A percentile compares a stretch with the other conserved stretches of the same genome.
Evolutionary conservation across 2,888 invertebrate genomes (phyloP).

Genomic region (Cabera pusaria): DNA sequence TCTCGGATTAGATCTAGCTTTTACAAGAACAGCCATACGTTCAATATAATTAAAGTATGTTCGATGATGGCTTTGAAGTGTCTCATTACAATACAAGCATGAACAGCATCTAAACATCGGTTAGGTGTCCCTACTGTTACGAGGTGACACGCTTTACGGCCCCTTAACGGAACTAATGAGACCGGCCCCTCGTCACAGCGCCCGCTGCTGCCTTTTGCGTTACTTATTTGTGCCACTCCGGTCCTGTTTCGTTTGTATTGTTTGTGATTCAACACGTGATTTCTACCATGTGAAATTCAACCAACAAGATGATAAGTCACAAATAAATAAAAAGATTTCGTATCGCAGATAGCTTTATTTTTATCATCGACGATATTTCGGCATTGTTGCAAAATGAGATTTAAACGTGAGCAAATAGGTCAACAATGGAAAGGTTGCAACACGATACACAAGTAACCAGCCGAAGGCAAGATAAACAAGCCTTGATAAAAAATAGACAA

Average conservation of each 20-base stretch:
- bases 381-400: constrained; percentile 21
- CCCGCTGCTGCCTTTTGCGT: constrained; percentile 46
- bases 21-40: too few relatives aligned
- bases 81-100: constrained; percentile 17
- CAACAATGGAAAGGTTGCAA: constrained; percentile 28
- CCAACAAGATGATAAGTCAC: neutral
- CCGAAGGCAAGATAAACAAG: constrained; percentile 30
- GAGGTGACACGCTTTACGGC: constrained; percentile 54
- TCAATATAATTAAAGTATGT: constrained; percentile 1
- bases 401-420: constrained; percentile 28
- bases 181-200: constrained; percentile 42
- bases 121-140: constrained; percentile 26
- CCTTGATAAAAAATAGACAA: constrained; percentile 18
- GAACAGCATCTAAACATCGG: constrained; percentile 26
- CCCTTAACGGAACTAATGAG: constrained; percentile 62
- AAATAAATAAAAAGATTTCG: constrained; percentile 4
- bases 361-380: constrained; percentile 11
- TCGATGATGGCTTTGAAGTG: neutral
- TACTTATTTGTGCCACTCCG: constrained; percentile 49
- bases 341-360: constrained; percentile 18
- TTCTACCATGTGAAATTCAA: too few relatives aligned
- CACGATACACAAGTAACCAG: constrained; percentile 19
- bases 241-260: constrained; percentile 35
- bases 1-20: too few relatives aligned
- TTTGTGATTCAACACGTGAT: neutral